Evolutionary conservation across 2,113 vertebrate species (phyloP).

Genomic region (Bujurquina vittata): DNA sequence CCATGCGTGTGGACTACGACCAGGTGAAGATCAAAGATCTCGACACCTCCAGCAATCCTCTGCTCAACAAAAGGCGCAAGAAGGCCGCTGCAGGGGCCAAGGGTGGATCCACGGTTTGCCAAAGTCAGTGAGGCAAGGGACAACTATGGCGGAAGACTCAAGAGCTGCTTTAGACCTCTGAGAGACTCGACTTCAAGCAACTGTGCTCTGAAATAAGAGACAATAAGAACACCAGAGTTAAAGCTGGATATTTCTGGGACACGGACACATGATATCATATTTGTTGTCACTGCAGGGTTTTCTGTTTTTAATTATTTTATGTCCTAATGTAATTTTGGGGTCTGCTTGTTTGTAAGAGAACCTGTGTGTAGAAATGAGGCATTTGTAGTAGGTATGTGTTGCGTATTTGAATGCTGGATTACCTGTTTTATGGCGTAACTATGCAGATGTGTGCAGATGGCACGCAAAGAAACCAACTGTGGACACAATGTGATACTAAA

Average conservation of each 20-base stretch:
- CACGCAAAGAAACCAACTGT: slow-evolving; percentile 24
- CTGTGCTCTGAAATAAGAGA: slow-evolving; percentile 3
- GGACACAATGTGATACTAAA: slow-evolving; percentile 49
- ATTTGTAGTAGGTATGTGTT: slow-evolving; percentile 31
- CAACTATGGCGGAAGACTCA: not conserved
- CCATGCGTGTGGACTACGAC: slow-evolving; percentile 98
- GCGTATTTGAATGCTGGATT: slow-evolving; percentile 35
- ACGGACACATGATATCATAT: not conserved
- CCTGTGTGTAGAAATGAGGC: slow-evolving; percentile 34
- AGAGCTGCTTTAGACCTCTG: slow-evolving; percentile 9
- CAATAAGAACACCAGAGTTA: not conserved
- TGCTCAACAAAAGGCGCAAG: slow-evolving; percentile 97
- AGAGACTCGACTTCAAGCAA: slow-evolving; percentile 4
- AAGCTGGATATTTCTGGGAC: slow-evolving; percentile 20
- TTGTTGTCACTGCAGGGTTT: not conserved
- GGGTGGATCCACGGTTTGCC: slow-evolving; percentile 64
- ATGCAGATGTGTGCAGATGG: slow-evolving; percentile 22
- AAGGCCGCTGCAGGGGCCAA: slow-evolving; percentile 82
- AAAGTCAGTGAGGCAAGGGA: slow-evolving; percentile 63
- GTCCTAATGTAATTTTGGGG: slow-evolving; percentile 32
- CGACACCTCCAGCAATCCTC: slow-evolving; percentile 95
- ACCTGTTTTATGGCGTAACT: slow-evolving; percentile 26
- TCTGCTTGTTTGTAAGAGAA: slow-evolving; percentile 17
- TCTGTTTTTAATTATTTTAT: slow-evolving; percentile 27
- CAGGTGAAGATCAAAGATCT: slow-evolving; percentile 99